Percentiles rank a stretch among this genome's conserved stretches.
Conservation (phyloP, 23 tunicate species). For the Clavelina lepadiformis region DNA sequence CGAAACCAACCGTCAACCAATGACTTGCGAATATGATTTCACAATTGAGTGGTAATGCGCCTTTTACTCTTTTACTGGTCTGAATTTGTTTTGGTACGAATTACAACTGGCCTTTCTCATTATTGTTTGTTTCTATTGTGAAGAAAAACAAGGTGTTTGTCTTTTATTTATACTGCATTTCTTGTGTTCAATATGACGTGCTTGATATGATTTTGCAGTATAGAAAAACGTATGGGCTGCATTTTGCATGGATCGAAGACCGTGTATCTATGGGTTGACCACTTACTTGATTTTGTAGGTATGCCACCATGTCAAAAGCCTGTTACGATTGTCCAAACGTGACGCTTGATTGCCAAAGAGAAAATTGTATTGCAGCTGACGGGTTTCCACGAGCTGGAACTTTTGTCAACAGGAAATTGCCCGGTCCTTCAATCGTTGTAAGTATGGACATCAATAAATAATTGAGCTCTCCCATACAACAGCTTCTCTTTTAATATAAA, state of each 20-base stretch:
- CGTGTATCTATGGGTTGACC: not conserved
- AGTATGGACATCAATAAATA: not conserved
- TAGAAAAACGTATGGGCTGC: not conserved
- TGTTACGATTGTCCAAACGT: slow-evolving; percentile 73
- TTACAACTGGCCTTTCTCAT: too few species aligned
- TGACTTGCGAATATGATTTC: slow-evolving; percentile 77
- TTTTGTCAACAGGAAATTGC: slow-evolving; percentile 60
- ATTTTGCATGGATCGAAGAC: not conserved
- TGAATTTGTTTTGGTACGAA: not conserved
- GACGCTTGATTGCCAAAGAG: slow-evolving; percentile 48
- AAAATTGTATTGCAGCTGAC: slow-evolving; percentile 83
- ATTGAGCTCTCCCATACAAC: too few species aligned
- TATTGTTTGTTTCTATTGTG: too few species aligned
- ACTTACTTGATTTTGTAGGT: slow-evolving; percentile 27
- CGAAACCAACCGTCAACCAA: slow-evolving; percentile 18
- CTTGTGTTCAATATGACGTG: too few species aligned
- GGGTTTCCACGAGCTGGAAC: slow-evolving; percentile 62
- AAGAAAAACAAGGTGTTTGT: too few species aligned
- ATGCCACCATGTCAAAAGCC: slow-evolving; percentile 87
- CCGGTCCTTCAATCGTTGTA: slow-evolving; percentile 69
- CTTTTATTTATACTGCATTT: too few species aligned
- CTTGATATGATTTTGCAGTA: not conserved
- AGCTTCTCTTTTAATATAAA: too few species aligned
- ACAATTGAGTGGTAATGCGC: slow-evolving; percentile 74
- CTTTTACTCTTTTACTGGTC: not conserved